Evolutionary conservation across 2,888 invertebrate species (phyloP), one percentile per base, ranked within the genome.

Genomic region (Caenorhabditis macrosperma): DNA sequence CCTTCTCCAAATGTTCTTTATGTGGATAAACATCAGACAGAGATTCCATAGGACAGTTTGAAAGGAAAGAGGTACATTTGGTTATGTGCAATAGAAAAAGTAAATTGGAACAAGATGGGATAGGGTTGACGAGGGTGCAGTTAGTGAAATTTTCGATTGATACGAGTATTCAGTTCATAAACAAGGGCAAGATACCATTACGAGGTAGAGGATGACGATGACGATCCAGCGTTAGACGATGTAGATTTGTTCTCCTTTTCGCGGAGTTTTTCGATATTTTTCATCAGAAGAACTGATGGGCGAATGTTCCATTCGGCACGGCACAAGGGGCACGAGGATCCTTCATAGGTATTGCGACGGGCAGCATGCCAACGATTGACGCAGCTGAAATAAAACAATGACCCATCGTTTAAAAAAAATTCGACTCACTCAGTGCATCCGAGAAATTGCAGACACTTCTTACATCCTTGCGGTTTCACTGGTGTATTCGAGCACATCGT

Each of bases 381-480:
- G 44, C 74, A 75, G 44, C 74, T 75, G 66, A 33, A 74, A 64
- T 20, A 10, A 61, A 7, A 41, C 22, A 10, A 26, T 22, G 33
- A n/a, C n/a, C n/a, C n/a, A n/a, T n/a, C 1, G 54, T 35, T 48
- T 22, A 17, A 26, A 28, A 5, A 10, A 30, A 52, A 54, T 33
- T n/a, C n/a, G n/a, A 60, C 74, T 52, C 7, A 75, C 74, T 66
- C 50, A 17, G 50, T 7, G 26, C 74, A 75, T 60, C 74, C 74
- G 0, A 75, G 30, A 41, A 75, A 41, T 15, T 75, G 66, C 1
- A 66, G 28, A 20, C 74, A 75, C 46, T 66, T 66, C n/a, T 5
- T 50, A 52, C 74, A 75, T 52, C 74, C 74, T 44, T 60, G 38
- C 12, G 74, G 74, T 33, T 66, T 59, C 7, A 60, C 17, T 1